phyloP scores from a whole-genome alignment of 1,140 invertebrate genomes.

The Pachypeltis micranthus region DNA sequence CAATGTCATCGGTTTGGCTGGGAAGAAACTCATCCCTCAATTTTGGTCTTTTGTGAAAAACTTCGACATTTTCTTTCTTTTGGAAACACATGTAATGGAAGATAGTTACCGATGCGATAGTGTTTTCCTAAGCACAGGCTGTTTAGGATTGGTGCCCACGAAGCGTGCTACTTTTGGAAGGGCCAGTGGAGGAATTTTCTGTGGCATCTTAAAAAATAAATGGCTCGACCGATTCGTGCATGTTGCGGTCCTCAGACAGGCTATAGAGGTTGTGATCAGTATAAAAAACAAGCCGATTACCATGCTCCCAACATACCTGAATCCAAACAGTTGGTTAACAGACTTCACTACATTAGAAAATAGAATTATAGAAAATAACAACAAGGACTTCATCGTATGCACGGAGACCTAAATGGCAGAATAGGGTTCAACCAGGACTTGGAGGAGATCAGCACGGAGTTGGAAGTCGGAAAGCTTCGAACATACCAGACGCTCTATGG shows the following conservation, averaged over 20 bases:
- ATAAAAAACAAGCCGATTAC: not conserved
- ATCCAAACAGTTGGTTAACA: not conserved
- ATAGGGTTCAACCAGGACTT: too few species aligned
- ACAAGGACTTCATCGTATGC: too few species aligned
- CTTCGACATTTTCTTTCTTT: not conserved
- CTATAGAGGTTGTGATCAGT: not conserved
- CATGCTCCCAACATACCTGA: not conserved
- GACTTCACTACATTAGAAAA: not conserved
- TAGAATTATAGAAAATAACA: not conserved
- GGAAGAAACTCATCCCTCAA: not conserved
- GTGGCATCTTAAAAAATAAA: not conserved
- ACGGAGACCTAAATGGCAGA: too few species aligned
- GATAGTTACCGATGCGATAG: not conserved
- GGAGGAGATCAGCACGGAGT: not conserved
- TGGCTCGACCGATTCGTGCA: not conserved
- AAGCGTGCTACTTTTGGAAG: not conserved
- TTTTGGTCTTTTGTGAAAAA: not conserved
- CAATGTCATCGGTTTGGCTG: not conserved
- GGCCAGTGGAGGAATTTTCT: conserved; percentile 1
- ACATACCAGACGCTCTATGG: not conserved
- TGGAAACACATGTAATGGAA: not conserved
- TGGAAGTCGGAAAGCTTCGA: not conserved
- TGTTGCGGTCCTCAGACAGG: not conserved
- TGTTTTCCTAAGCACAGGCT: not conserved
- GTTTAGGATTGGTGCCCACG: not conserved